phyloP scores from a whole-genome alignment of 2,113 vertebrate species.

The Gymnorhina tibicen region DNA sequence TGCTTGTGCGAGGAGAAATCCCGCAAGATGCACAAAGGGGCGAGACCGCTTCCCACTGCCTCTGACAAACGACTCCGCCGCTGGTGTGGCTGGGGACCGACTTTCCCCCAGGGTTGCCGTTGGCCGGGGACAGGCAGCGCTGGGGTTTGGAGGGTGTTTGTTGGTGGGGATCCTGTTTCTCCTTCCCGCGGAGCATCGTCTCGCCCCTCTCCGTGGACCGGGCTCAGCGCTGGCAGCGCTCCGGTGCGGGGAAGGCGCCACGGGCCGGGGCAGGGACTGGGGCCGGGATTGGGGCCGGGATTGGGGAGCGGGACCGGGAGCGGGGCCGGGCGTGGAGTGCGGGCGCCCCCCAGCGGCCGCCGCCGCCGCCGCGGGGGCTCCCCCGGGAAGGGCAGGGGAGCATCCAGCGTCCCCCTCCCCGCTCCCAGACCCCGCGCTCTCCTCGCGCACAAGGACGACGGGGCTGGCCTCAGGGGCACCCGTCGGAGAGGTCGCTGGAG shows the following conservation, averaged over 20 bases:
- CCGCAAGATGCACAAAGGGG: neutral
- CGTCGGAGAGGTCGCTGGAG: neutral
- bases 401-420: neutral
- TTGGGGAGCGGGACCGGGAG: neutral
- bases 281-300: neutral
- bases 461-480: neutral
- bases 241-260: neutral
- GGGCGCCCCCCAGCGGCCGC: neutral
- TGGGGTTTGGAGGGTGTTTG: no score
- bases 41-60: neutral
- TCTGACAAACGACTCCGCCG: neutral
- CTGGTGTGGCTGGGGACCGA: neutral
- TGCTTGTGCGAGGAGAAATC: conserved; percentile 37
- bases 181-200: neutral
- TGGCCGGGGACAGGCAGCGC: neutral
- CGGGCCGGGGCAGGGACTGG: neutral
- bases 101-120: neutral
- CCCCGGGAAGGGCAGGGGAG: neutral
- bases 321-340: neutral
- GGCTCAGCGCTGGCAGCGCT: neutral
- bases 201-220: neutral
- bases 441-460: neutral
- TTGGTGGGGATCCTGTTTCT: neutral
- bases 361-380: neutral
- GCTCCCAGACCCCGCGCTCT: no score